Conservation (phyloP, 2,113 vertebrate species). For the Eptesicus fuscus region DNA sequence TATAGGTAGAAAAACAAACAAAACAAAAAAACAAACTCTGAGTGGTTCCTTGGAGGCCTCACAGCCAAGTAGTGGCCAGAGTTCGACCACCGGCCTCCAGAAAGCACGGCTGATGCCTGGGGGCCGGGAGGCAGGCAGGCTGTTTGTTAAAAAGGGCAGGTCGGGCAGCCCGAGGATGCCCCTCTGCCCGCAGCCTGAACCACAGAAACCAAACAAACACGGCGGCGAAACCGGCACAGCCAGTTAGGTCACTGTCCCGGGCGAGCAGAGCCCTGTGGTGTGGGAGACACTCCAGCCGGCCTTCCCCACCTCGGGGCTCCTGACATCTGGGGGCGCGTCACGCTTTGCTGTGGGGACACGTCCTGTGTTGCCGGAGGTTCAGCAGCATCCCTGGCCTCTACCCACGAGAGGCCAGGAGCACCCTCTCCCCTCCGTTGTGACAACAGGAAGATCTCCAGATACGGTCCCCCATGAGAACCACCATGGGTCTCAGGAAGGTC, state of each 20-base stretch:
- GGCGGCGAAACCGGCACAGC: neutral
- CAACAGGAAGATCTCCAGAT: neutral
- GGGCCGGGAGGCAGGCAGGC: neutral
- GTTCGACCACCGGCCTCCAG: slow-evolving; percentile 28
- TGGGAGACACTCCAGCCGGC: no score
- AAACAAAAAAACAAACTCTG: neutral
- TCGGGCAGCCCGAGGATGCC: neutral
- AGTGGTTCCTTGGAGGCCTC: slow-evolving; percentile 31
- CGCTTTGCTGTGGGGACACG: neutral
- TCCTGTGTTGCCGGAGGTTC: neutral
- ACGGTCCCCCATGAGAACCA: neutral
- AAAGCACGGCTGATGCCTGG: neutral
- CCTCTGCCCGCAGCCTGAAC: neutral
- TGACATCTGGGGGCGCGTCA: neutral
- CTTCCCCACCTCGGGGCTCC: neutral
- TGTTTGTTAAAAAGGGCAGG: neutral
- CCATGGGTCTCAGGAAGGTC: no score
- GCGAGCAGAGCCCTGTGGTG: no score
- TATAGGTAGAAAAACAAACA: neutral
- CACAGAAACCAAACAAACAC: neutral
- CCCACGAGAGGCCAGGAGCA: neutral
- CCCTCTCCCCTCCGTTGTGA: neutral
- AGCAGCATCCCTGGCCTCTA: neutral
- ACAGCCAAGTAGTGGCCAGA: neutral
- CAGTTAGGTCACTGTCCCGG: neutral